Evolutionary conservation across 2,797 vertebrate species (phyloP), one percentile per base, ranked within the genome.

Genomic region (Esox masquinongy): DNA sequence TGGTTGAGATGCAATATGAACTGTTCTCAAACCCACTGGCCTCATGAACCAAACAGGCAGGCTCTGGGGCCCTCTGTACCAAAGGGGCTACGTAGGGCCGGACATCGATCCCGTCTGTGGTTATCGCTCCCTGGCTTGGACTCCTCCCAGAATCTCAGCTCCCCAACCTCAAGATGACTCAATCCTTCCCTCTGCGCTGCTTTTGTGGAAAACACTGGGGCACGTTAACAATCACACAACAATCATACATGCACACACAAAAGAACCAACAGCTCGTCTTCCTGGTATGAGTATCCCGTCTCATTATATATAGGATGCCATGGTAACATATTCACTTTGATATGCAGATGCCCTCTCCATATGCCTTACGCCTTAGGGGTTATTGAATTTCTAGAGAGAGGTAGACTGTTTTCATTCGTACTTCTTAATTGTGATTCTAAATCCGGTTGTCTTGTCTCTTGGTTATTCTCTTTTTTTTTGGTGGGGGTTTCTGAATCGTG

Each of bases 291-390:
- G 36, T 39, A 70, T 70, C 24, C 49, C 49, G 15, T 19, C 19
- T 61, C 50, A 56, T 34, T 82, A 82, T 86, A 59, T 61, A 39
- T 77, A 72, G 64, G 83, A 79, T 86, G 51, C 84, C 87, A 84
- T 86, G 84, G 86, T 83, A 89, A 90, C 90, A 74, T 85, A 39
- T 31, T 86, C 66, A 80, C 91, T 92, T 92, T 93, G 91, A 93
- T 90, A 92, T 93, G 91, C 86, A 93, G 91, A 93, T 90, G 68
- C 56, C 70, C 77, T 71, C 56, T 7, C 77, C 83, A 85, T 86
- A 79, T 80, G 79, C 84, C 87, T 79, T 71, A 74, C 81, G 83
- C 87, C 79, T 50, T 82, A 68, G 87, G 91, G 86, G 88, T 88
- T 92, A 83, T 88, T 87, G 82, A 91, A 83, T 90, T 91, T 90